Percentiles rank a stretch among this genome's conserved stretches.
Conservation (phyloP, 2,797 vertebrate genomes). For the Alcedo atthis region DNA sequence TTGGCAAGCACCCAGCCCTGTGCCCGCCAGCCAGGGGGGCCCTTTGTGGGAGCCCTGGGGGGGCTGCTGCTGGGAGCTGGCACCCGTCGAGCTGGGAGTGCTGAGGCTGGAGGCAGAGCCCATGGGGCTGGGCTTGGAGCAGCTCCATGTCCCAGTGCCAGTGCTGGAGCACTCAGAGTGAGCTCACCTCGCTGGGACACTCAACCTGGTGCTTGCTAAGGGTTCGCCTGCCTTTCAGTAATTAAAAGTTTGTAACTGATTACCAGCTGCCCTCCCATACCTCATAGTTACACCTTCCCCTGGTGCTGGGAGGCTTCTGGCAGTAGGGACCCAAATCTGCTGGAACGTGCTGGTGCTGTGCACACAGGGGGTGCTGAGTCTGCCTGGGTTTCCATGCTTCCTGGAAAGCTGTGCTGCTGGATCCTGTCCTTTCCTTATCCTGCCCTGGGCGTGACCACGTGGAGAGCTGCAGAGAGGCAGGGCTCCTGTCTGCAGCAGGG, state of each 20-base stretch:
- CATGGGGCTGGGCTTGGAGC: rapidly evolving
- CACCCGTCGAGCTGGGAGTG: neutral
- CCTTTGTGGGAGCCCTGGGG: neutral
- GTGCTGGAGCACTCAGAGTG: neutral
- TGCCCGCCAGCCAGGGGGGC: neutral
- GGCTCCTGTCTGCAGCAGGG: neutral
- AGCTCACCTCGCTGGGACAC: neutral
- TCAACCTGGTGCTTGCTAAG: neutral
- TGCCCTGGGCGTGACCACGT: neutral
- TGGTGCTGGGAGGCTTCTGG: neutral
- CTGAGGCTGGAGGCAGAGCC: neutral
- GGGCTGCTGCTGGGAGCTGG: neutral
- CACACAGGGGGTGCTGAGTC: neutral
- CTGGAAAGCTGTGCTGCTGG: neutral
- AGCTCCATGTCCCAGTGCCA: neutral
- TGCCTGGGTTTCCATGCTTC: neutral
- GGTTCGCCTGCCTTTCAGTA: neutral
- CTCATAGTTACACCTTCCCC: neutral
- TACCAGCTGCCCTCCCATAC: neutral
- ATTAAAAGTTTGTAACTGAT: neutral
- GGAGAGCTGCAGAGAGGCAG: neutral
- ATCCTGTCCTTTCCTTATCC: rapidly evolving
- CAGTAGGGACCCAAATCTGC: neutral
- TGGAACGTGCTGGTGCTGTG: neutral
- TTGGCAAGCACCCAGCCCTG: neutral